Conservation (phyloP, 1,140 invertebrate species). For the Aplysia californica region DNA sequence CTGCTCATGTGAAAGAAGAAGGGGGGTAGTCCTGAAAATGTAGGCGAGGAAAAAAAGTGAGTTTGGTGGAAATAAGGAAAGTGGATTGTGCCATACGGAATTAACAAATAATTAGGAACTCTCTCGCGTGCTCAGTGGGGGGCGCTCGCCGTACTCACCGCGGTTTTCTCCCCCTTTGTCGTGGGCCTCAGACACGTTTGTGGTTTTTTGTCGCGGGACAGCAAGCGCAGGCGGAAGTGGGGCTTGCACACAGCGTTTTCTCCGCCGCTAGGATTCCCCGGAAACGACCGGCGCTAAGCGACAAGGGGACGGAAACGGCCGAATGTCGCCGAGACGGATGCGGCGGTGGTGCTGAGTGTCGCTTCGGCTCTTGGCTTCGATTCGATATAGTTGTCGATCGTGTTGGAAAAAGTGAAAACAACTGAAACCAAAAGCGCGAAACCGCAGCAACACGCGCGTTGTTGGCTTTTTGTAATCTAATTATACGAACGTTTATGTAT, state of each 20-base stretch:
- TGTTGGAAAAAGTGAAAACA: too few relatives aligned
- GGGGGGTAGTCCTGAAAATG: too few relatives aligned
- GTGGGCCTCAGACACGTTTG: not conserved
- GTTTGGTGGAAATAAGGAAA: too few relatives aligned
- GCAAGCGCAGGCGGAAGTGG: not conserved
- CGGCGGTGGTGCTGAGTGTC: too few relatives aligned
- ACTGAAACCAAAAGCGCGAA: not conserved
- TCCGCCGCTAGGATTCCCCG: too few relatives aligned
- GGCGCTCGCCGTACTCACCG: not conserved
- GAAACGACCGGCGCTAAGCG: slow-evolving; percentile 8
- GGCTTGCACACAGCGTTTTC: not conserved
- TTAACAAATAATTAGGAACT: too few relatives aligned
- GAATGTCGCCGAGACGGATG: not conserved
- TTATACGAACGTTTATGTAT: not conserved
- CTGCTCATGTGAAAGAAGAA: too few relatives aligned
- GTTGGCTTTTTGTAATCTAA: not conserved
- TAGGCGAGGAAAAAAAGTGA: too few relatives aligned
- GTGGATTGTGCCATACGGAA: too few relatives aligned
- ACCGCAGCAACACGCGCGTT: not conserved
- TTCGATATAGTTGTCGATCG: too few relatives aligned
- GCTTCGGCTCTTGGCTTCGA: too few relatives aligned
- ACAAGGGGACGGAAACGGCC: not conserved
- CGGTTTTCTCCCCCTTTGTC: not conserved
- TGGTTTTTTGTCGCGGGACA: not conserved
- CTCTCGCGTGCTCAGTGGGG: not conserved